Evolutionary conservation across 2,888 invertebrate genomes (phyloP).

Genomic region (Galerucella nymphaeae): DNA sequence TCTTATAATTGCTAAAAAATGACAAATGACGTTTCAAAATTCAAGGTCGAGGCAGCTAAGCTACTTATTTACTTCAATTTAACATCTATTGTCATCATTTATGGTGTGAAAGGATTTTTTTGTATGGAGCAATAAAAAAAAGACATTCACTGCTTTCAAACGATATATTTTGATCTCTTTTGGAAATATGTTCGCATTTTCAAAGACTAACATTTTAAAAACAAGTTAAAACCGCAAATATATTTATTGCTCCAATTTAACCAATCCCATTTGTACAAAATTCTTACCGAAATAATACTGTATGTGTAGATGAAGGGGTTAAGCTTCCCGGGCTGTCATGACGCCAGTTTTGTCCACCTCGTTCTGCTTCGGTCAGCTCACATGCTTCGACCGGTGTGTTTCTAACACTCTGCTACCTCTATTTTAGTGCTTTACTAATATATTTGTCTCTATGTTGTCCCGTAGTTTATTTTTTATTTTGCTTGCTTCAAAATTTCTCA

Average conservation of each 20-base stretch:
- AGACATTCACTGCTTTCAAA: background rate
- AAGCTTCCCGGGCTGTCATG: slow-evolving; percentile 95
- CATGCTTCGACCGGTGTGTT: slow-evolving; percentile 95
- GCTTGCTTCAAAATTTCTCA: slow-evolving; percentile 9
- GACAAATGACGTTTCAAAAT: no score
- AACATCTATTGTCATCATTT: background rate
- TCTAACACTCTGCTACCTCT: slow-evolving; percentile 55
- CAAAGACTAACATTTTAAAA: no score
- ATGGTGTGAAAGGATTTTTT: background rate
- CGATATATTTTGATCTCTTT: no score
- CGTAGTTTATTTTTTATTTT: slow-evolving; percentile 20
- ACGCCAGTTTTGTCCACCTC: slow-evolving; percentile 94
- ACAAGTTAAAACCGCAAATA: background rate
- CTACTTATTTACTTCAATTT: background rate
- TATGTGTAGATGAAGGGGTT: slow-evolving; percentile 89
- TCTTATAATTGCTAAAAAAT: background rate
- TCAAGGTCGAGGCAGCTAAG: background rate
- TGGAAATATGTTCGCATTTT: no score
- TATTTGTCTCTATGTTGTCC: slow-evolving; percentile 20
- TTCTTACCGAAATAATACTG: slow-evolving; percentile 41
- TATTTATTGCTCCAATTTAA: slow-evolving; percentile 9
- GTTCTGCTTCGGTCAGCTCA: slow-evolving; percentile 96
- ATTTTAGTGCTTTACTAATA: slow-evolving; percentile 36
- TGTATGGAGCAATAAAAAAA: background rate
- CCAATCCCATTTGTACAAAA: slow-evolving; percentile 23